phyloP scores from a whole-genome alignment of 2,113 vertebrate species.

The Illadopsis cleaveri region DNA sequence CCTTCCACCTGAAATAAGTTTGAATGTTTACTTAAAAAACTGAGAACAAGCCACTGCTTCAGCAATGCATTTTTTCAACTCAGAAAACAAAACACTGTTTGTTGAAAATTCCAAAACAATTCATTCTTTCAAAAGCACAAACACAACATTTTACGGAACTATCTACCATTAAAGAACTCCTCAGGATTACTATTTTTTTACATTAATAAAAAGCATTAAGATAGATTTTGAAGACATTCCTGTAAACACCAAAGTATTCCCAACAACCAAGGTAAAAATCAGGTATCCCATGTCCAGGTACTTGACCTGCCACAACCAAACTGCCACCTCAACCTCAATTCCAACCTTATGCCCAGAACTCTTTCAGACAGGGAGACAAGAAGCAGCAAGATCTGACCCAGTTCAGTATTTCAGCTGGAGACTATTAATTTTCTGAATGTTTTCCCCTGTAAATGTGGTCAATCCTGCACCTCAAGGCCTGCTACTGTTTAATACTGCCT shows the following conservation, averaged over 20 bases:
- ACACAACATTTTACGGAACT: not conserved
- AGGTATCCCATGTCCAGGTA: not conserved
- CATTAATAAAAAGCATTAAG: not conserved
- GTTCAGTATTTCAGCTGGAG: not conserved
- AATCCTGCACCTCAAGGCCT: not conserved
- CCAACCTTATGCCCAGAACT: not conserved
- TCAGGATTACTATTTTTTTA: not conserved
- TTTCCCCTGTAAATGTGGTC: not conserved
- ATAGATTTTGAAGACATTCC: not conserved
- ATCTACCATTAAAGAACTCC: not conserved
- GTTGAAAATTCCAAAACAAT: constrained; percentile 3
- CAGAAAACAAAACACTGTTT: not conserved
- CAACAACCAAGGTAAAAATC: not conserved
- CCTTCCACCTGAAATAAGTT: not conserved
- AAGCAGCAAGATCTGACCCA: not conserved
- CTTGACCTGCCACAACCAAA: not conserved
- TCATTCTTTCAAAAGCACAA: not conserved
- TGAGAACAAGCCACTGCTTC: not conserved
- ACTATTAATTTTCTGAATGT: not conserved
- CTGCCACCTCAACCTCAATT: not conserved
- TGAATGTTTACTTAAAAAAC: not conserved
- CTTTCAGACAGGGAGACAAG: not conserved
- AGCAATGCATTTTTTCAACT: not conserved
- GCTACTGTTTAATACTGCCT: not conserved
- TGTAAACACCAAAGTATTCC: not conserved